Evolutionary conservation across 2,113 vertebrate species (phyloP).

Genomic region (Urocynchramus pylzowi): DNA sequence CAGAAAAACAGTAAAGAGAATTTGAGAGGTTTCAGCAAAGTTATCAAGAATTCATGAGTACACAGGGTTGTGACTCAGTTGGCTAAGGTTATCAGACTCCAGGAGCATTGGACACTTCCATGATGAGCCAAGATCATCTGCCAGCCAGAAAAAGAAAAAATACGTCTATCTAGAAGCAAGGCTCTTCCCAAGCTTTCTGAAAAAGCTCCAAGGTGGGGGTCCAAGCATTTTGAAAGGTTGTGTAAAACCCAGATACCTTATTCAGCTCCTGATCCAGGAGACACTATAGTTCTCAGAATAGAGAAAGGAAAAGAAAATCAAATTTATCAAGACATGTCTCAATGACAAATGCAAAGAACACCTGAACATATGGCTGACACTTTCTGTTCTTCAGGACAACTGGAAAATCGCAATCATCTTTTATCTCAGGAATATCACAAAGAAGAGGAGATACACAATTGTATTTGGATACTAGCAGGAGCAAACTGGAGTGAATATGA

Average conservation of each 20-base stretch:
- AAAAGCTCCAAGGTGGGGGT: not conserved
- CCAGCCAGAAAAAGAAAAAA: not conserved
- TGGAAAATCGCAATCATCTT: not conserved
- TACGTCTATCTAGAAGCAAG: not conserved
- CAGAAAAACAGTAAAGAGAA: not conserved
- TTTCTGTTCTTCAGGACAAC: not conserved
- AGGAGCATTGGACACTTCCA: not conserved
- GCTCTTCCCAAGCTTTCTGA: not conserved
- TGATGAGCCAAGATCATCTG: not conserved
- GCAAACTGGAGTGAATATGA: not conserved
- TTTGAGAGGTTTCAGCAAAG: not conserved
- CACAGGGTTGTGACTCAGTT: not conserved
- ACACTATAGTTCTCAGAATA: not conserved
- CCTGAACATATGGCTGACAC: not conserved
- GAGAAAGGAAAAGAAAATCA: not conserved
- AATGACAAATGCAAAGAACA: not conserved
- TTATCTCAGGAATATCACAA: not conserved
- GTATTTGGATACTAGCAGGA: not conserved
- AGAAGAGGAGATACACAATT: not conserved
- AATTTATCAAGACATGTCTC: not conserved
- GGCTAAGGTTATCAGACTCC: not conserved
- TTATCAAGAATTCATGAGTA: not conserved
- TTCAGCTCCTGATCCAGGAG: not conserved
- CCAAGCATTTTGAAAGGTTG: not conserved
- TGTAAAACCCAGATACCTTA: not conserved